Percentiles rank a stretch among this genome's conserved stretches.
These are phyloP conservation scores for Podarcis lilfordi DNA, from an alignment of 2,797 vertebrate genomes.

Conservation along the genomic window DNA sequence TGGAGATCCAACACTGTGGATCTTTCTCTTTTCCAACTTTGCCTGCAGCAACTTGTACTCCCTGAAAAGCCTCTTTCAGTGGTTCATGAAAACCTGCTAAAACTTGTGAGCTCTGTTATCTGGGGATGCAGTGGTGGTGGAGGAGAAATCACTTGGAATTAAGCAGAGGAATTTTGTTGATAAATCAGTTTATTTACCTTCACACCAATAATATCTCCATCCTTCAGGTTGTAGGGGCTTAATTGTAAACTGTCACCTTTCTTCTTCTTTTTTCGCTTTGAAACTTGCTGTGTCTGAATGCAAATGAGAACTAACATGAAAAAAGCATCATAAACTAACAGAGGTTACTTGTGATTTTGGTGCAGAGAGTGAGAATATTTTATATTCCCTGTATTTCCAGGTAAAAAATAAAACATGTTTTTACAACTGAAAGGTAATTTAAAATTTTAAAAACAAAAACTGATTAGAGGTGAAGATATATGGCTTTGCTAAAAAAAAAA, in stretches of 20 bases:
- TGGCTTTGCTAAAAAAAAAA: background rate
- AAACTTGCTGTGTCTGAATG: constrained; percentile 87
- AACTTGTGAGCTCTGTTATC: background rate
- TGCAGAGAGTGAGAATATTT: background rate
- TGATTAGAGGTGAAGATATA: background rate
- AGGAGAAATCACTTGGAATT: background rate
- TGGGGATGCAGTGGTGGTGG: background rate
- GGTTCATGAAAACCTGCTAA: background rate
- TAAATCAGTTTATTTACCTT: constrained; percentile 80
- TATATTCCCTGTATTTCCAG: background rate
- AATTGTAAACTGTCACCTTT: constrained; percentile 86
- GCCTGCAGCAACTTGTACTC: too few relatives aligned
- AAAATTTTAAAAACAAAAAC: background rate
- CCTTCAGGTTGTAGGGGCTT: constrained; percentile 89
- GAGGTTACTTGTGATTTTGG: background rate
- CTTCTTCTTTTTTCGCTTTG: constrained; percentile 89
- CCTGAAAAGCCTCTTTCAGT: background rate
- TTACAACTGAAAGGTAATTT: background rate
- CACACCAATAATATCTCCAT: constrained; percentile 90
- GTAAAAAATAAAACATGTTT: background rate
- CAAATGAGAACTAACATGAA: constrained; percentile 34
- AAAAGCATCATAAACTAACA: background rate
- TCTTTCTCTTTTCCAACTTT: too few relatives aligned
- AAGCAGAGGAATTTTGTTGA: background rate
- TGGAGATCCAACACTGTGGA: too few relatives aligned